Evolutionary conservation across 2,113 vertebrate genomes (phyloP).

Genomic region (Pelvicachromis taeniatus): DNA sequence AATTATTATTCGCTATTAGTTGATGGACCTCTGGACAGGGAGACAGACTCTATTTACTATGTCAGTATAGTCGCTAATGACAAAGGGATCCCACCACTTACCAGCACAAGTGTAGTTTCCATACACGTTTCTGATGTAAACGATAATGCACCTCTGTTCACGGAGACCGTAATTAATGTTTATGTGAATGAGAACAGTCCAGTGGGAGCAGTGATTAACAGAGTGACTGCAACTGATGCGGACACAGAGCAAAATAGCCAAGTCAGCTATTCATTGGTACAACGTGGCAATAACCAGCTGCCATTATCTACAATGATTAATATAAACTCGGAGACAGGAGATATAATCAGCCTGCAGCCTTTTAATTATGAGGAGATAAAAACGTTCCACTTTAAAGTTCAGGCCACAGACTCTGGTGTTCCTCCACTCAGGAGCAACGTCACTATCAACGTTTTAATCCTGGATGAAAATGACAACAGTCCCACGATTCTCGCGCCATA

Average conservation of each 20-base stretch:
- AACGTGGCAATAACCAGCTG: neutral
- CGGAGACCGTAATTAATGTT: slow-evolving; percentile 25
- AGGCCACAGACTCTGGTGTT: neutral
- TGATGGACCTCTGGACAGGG: slow-evolving; percentile 76
- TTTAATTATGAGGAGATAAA: slow-evolving; percentile 57
- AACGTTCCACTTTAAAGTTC: neutral
- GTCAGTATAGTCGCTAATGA: slow-evolving; percentile 78
- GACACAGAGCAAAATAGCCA: slow-evolving; percentile 56
- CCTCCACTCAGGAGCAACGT: slow-evolving; percentile 17
- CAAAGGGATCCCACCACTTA: slow-evolving; percentile 68
- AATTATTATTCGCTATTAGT: slow-evolving; percentile 83
- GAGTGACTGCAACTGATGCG: slow-evolving; percentile 60
- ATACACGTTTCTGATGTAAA: slow-evolving; percentile 67
- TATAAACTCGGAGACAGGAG: slow-evolving; percentile 50
- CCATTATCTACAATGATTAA: slow-evolving; percentile 34
- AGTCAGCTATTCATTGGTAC: slow-evolving; percentile 51
- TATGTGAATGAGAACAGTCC: slow-evolving; percentile 67
- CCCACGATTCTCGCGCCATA: too few relatives aligned
- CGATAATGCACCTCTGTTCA: slow-evolving; percentile 63
- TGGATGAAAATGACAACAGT: too few relatives aligned
- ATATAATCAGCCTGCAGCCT: slow-evolving; percentile 49
- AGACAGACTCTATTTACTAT: slow-evolving; percentile 73
- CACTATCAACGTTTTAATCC: too few relatives aligned
- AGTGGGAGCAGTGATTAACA: slow-evolving; percentile 50
- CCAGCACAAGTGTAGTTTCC: slow-evolving; percentile 43